These are phyloP conservation scores for Pseudotriccus pelzelni DNA, from an alignment of 2,797 vertebrate species.

Conservation along the genomic window DNA sequence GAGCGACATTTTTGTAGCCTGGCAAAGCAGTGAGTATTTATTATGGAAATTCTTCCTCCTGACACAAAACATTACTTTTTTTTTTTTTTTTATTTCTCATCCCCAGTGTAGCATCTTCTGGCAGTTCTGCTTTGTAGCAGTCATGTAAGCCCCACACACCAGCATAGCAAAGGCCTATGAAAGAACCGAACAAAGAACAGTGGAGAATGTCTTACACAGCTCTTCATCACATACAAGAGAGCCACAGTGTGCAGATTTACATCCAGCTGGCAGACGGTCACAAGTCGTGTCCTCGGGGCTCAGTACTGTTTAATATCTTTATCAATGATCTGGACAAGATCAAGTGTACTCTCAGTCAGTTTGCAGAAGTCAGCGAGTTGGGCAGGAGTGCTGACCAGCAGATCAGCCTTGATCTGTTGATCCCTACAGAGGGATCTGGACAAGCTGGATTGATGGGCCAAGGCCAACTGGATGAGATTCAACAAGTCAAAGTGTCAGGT, in stretches of 20 bases:
- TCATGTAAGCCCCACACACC: neutral
- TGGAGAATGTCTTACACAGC: neutral
- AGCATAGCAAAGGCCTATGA: neutral
- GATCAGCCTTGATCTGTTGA: neutral
- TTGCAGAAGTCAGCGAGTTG: neutral
- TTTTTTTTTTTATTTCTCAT: neutral
- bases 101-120: neutral
- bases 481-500: neutral
- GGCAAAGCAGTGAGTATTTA: neutral
- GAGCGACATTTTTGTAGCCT: neutral
- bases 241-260: neutral
- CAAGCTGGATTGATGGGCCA: neutral
- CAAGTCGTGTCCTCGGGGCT: neutral
- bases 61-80: neutral
- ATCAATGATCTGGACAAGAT: neutral
- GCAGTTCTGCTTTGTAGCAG: neutral
- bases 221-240: neutral
- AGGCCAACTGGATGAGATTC: neutral
- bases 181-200: neutral
- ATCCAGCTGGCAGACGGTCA: neutral
- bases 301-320: neutral
- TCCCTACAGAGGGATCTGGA: neutral
- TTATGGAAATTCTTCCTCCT: neutral
- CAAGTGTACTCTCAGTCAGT: neutral
- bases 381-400: neutral